Evolutionary conservation across 92 coral and sea anemone genomes (phyloP).

Genomic region (Porites rus): DNA sequence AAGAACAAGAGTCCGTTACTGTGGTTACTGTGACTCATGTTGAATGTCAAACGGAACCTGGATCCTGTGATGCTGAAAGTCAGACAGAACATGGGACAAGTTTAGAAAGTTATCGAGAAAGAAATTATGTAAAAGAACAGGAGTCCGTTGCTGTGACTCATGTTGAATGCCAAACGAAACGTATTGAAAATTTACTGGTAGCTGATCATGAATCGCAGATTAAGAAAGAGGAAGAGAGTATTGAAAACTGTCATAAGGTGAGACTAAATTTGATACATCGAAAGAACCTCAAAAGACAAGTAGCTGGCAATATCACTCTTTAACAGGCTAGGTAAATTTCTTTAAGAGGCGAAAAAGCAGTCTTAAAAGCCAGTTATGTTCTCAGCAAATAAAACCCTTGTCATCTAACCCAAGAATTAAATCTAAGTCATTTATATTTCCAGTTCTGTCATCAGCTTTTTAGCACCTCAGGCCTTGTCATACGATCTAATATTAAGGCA

Average conservation of each 20-base stretch:
- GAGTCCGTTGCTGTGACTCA: not conserved
- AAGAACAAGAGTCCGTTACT: not conserved
- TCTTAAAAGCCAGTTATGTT: too few species aligned
- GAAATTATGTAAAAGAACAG: not conserved
- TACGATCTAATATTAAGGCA: too few species aligned
- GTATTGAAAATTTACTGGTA: not conserved
- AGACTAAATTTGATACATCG: not conserved
- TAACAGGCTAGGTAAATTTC: too few species aligned
- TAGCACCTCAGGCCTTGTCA: too few species aligned
- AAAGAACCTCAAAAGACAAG: too few species aligned
- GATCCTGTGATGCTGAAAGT: constrained; percentile 2
- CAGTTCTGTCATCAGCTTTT: too few species aligned
- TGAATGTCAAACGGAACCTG: constrained; percentile 26
- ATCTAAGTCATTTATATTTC: too few species aligned
- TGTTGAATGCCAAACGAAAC: constrained; percentile 21
- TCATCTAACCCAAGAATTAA: too few species aligned
- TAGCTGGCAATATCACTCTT: too few species aligned
- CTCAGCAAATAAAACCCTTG: too few species aligned
- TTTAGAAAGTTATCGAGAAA: not conserved
- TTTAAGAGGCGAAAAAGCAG: too few species aligned
- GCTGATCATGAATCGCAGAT: not conserved
- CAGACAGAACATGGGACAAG: constrained; percentile 9
- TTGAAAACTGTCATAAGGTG: not conserved
- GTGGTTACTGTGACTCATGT: not conserved
- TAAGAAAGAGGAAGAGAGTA: not conserved